phyloP scores from a whole-genome alignment of 2,797 vertebrate species.

The Anisognathus igniventris region DNA sequence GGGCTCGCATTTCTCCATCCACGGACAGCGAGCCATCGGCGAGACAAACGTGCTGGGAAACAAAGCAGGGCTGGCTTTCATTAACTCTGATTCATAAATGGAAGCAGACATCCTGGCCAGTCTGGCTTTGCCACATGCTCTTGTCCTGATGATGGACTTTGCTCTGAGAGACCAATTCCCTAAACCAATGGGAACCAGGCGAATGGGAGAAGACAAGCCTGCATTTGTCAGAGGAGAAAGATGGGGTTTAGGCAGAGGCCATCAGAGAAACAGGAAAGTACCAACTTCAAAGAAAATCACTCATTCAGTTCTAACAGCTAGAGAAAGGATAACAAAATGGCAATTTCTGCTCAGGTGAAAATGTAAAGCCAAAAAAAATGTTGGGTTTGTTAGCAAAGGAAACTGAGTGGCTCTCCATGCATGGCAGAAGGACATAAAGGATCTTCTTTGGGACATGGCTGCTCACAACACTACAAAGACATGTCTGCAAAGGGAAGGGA shows the following conservation, averaged over 20 bases:
- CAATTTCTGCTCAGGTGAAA: neutral
- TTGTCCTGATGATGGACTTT: neutral
- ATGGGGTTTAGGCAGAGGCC: neutral
- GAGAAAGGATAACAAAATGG: neutral
- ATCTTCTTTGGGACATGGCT: neutral
- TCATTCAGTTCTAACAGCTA: neutral
- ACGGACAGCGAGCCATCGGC: neutral
- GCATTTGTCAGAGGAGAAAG: neutral
- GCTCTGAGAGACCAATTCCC: neutral
- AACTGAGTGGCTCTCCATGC: neutral
- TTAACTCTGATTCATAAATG: neutral
- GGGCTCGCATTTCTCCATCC: neutral
- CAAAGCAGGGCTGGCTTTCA: neutral
- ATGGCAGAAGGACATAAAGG: neutral
- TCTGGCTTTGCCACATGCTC: neutral
- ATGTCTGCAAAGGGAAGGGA: neutral
- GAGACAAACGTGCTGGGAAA: neutral
- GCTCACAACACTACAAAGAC: neutral
- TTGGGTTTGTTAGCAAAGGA: neutral
- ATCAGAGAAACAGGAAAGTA: neutral
- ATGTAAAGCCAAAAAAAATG: neutral
- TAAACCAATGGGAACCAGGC: neutral
- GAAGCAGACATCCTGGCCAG: neutral
- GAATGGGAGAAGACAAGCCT: neutral
- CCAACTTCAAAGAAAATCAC: neutral